A percentile compares a stretch with the other conserved stretches of the same genome.
Conservation (phyloP, 92 coral and sea anemone species). For the Epizoanthus illoricatus region DNA sequence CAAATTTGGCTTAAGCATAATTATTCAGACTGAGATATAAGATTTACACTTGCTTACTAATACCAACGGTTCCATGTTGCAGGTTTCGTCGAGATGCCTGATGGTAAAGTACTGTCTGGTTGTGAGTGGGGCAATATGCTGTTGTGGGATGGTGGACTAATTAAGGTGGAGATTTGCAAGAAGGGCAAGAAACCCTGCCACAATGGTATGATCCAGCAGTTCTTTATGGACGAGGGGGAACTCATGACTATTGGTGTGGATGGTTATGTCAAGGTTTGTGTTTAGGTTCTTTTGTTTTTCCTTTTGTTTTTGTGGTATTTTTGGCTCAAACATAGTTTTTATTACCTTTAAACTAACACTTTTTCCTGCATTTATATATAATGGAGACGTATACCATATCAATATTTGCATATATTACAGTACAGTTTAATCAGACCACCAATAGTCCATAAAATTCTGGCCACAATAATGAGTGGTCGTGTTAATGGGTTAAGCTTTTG, state of each 20-base stretch:
- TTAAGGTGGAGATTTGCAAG: conserved; percentile 96
- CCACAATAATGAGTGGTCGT: no score
- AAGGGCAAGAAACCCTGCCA: conserved; percentile 95
- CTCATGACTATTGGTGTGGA: conserved; percentile 94
- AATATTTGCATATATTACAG: no score
- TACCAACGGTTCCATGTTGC: background rate
- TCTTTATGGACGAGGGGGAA: conserved; percentile 99
- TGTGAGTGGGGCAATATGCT: conserved; percentile 99
- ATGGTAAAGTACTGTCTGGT: conserved; percentile 96
- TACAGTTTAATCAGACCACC: no score
- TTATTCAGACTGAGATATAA: no score
- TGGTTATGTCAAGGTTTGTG: conserved; percentile 90
- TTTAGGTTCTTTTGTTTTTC: no score
- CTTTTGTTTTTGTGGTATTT: background rate
- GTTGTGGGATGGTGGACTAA: conserved; percentile 98
- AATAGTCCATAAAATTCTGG: no score
- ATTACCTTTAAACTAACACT: background rate
- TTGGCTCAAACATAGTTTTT: no score
- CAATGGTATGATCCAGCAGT: conserved; percentile 97
- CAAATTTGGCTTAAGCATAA: no score
- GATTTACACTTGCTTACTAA: no score
- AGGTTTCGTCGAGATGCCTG: conserved; percentile 99
- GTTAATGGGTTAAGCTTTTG: no score
- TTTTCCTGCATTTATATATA: no score
- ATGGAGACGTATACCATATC: no score